phyloP scores from a whole-genome alignment of 2,888 invertebrate species.

The Mycalesis mineus region DNA sequence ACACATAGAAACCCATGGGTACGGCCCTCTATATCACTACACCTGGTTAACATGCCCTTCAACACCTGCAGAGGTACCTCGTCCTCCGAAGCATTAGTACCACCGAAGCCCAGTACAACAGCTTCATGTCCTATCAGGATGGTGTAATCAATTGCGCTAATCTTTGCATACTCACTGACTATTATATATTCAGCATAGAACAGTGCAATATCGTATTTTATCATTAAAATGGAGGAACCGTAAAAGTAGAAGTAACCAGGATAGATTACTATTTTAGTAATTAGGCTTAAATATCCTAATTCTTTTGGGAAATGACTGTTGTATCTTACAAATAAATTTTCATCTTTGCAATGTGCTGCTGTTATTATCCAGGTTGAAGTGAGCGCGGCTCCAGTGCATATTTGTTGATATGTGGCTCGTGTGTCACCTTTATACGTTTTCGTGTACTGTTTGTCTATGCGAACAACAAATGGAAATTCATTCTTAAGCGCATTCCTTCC shows the following conservation, averaged over 20 bases:
- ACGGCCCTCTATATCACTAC: neutral
- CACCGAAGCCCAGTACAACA: neutral
- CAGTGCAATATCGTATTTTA: neutral
- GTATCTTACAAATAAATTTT: neutral
- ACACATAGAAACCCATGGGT: neutral
- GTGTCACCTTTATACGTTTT: neutral
- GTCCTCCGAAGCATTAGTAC: neutral
- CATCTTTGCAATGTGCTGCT: constrained; percentile 10
- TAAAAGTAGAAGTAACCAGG: neutral
- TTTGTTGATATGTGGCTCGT: neutral
- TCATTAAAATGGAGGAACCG: too few species aligned
- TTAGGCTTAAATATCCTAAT: neutral
- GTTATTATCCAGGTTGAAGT: constrained; percentile 11
- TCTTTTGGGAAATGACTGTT: constrained; percentile 6
- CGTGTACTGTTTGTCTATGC: neutral
- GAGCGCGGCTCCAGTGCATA: constrained; percentile 9
- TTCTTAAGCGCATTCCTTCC: neutral
- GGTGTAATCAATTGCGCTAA: constrained; percentile 8
- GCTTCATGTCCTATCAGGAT: constrained; percentile 4
- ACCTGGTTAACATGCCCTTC: neutral
- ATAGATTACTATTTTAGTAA: neutral
- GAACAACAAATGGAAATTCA: neutral
- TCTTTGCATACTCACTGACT: neutral
- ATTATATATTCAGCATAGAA: neutral
- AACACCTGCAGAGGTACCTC: constrained; percentile 3